phyloP scores from a whole-genome alignment of 2,797 vertebrate genomes.

The Carcharodon carcharias region DNA sequence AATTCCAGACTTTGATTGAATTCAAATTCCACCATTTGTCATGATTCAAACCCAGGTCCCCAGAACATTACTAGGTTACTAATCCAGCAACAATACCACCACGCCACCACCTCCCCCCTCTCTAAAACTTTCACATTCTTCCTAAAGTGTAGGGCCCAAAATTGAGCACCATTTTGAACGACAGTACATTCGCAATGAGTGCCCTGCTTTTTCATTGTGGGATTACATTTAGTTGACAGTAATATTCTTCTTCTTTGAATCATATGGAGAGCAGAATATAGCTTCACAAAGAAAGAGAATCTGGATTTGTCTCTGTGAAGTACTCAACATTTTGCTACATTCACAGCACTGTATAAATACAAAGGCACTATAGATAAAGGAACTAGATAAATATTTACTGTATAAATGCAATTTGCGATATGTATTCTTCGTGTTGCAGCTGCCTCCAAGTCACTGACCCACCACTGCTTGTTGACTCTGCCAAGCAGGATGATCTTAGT shows the following conservation, averaged over 20 bases:
- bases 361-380: too few species aligned
- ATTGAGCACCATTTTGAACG: neutral
- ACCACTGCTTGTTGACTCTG: neutral
- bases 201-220: neutral
- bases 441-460: neutral
- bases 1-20: too few species aligned
- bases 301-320: neutral
- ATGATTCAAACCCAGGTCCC: too few species aligned
- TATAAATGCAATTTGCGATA: neutral
- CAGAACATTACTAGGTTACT: too few species aligned
- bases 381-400: neutral
- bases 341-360: neutral
- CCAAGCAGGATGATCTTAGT: neutral
- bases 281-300: neutral
- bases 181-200: neutral
- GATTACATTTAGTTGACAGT: neutral
- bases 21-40: too few species aligned
- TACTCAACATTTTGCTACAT: neutral
- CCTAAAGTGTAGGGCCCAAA: neutral
- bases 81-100: too few species aligned
- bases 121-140: neutral
- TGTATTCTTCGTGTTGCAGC: neutral
- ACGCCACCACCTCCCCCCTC: too few species aligned
- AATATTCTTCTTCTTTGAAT: neutral
- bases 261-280: neutral